Percentiles rank a stretch among this genome's conserved stretches.
Conservation (phyloP, 2,113 vertebrate genomes). For the Zingel zingel region DNA sequence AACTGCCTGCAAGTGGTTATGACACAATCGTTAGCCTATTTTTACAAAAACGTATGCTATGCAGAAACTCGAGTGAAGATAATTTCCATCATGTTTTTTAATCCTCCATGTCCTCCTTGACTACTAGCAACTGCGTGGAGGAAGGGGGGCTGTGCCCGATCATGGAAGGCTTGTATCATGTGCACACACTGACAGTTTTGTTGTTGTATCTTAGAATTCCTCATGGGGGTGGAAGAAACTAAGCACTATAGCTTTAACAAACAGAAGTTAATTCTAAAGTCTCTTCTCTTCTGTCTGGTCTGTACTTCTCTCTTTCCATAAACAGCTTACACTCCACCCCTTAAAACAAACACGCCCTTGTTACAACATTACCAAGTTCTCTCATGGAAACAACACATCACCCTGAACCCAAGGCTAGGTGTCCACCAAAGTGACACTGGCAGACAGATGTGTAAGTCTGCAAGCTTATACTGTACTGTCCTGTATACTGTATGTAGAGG, state of each 20-base stretch:
- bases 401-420: slow-evolving; percentile 17
- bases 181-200: no score
- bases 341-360: slow-evolving; percentile 67
- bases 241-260: not conserved
- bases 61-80: no score
- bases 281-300: slow-evolving; percentile 9
- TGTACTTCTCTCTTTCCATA: slow-evolving; percentile 46
- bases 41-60: no score
- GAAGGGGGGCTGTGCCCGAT: no score
- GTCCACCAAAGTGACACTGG: slow-evolving; percentile 14
- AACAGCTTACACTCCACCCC: slow-evolving; percentile 23
- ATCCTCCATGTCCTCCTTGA: no score
- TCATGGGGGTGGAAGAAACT: no score
- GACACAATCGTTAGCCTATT: no score
- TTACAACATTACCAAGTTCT: slow-evolving; percentile 48
- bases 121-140: no score
- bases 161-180: no score
- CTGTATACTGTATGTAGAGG: not conserved
- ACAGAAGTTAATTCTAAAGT: not conserved
- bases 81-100: no score
- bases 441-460: slow-evolving; percentile 29
- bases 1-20: no score
- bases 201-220: no score
- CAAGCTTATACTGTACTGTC: slow-evolving; percentile 18
- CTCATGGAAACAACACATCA: slow-evolving; percentile 70